Percentiles rank a stretch among this genome's conserved stretches.
Conservation (phyloP, 2,888 invertebrate species). For the Nymphalis urticae region DNA sequence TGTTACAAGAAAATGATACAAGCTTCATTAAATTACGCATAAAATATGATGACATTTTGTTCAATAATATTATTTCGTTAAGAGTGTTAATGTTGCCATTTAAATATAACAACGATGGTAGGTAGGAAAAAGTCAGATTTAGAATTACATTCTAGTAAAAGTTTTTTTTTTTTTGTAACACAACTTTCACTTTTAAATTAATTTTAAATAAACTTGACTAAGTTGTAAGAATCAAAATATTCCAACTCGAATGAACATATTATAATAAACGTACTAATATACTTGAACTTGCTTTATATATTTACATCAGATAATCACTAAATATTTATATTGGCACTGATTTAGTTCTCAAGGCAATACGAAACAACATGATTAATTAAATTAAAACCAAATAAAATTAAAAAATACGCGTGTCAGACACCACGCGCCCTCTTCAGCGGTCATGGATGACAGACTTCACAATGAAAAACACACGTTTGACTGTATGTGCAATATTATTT, state of each 20-base stretch:
- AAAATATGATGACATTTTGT: background rate
- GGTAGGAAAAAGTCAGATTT: too few species aligned
- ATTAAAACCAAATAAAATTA: constrained; percentile 70
- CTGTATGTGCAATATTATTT: constrained; percentile 54
- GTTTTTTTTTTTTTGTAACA: too few species aligned
- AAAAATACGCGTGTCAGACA: constrained; percentile 66
- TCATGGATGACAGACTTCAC: constrained; percentile 60
- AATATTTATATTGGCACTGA: constrained; percentile 11
- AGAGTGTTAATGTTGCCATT: background rate
- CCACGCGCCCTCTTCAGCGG: constrained; percentile 62
- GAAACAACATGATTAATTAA: constrained; percentile 63
- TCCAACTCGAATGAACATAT: too few species aligned
- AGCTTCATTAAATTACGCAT: background rate
- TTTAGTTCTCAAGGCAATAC: constrained; percentile 48
- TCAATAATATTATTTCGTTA: background rate
- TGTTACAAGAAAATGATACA: background rate
- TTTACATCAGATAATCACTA: background rate
- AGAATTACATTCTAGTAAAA: too few species aligned
- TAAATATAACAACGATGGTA: too few species aligned
- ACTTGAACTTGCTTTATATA: too few species aligned
- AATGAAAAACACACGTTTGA: constrained; percentile 54
- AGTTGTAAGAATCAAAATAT: too few species aligned
- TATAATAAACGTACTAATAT: too few species aligned
- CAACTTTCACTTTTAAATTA: too few species aligned
- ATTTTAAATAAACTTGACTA: too few species aligned